Evolutionary conservation across 2,113 vertebrate genomes (phyloP).

Genomic region (Ptilorrhoa leucosticta): DNA sequence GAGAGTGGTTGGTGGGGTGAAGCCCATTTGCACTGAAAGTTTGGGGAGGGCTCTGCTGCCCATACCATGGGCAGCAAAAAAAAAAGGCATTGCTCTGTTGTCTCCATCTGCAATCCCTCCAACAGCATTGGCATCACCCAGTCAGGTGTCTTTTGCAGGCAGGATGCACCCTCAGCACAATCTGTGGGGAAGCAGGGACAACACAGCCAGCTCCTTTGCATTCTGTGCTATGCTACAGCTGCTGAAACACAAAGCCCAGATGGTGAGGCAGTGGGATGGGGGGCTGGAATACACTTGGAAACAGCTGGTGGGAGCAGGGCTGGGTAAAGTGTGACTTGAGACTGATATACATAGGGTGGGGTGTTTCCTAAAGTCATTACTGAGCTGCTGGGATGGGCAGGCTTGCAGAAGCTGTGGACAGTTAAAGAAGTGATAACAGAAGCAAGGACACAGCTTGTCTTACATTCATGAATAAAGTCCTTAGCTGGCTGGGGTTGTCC

Average conservation of each 20-base stretch:
- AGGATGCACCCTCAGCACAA: not conserved
- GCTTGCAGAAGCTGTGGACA: not conserved
- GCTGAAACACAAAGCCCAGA: constrained; percentile 75
- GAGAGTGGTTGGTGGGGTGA: not conserved
- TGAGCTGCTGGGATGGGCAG: not conserved
- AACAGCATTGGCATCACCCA: not conserved
- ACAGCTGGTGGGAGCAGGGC: not conserved
- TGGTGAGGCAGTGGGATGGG: constrained; percentile 43
- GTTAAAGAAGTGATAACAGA: not conserved
- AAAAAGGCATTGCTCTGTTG: rapidly evolving
- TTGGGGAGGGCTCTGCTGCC: not conserved
- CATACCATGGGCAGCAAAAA: not conserved
- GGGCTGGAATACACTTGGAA: not conserved
- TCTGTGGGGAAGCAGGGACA: not conserved
- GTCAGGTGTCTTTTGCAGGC: not conserved
- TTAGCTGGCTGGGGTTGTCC: not conserved
- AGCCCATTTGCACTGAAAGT: not conserved
- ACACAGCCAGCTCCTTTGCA: not conserved
- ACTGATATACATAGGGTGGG: no score
- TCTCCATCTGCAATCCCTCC: not conserved
- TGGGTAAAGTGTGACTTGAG: not conserved
- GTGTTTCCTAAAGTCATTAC: not conserved
- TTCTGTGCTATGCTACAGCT: constrained; percentile 73
- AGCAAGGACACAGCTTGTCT: not conserved
- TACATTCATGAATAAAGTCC: rapidly evolving